Percentiles rank a stretch among this genome's conserved stretches.
Conservation (phyloP, 2,888 invertebrate species). For the Leptinotarsa peninsularis region DNA sequence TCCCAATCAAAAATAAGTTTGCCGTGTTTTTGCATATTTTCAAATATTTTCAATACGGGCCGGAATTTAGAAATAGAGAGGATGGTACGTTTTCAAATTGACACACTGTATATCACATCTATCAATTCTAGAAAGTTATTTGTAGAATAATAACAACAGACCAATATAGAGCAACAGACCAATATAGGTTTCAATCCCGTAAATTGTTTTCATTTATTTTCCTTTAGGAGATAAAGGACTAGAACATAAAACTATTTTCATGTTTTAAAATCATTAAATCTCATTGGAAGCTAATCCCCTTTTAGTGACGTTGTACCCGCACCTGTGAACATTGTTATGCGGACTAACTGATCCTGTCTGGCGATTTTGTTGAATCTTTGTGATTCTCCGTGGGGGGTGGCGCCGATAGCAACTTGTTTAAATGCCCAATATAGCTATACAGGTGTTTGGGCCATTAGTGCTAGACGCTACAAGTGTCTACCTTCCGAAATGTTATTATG, state of each 20-base stretch:
- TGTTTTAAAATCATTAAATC: neutral
- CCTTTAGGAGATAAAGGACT: too few species aligned
- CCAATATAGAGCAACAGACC: too few species aligned
- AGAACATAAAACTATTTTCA: too few species aligned
- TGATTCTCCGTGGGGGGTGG: conserved; percentile 58
- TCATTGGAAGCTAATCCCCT: neutral
- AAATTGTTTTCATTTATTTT: neutral
- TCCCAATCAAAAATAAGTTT: too few species aligned
- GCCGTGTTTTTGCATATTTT: too few species aligned
- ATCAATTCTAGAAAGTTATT: too few species aligned
- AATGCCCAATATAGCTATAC: conserved; percentile 46
- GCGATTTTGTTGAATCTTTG: conserved; percentile 51
- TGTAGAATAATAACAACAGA: too few species aligned
- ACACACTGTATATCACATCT: too few species aligned
- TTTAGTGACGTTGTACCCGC: conserved; percentile 1
- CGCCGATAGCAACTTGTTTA: conserved; percentile 53
- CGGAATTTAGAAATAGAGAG: too few species aligned
- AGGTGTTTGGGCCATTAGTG: conserved; percentile 59
- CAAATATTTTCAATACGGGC: too few species aligned
- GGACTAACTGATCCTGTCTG: conserved; percentile 47
- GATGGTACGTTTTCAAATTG: too few species aligned
- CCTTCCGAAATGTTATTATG: conserved; percentile 44
- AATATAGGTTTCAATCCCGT: too few species aligned
- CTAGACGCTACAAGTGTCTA: conserved; percentile 49
- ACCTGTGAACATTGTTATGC: conserved; percentile 11